phyloP scores from a whole-genome alignment of 1,140 invertebrate species.

The Neotoxoptera formosana region DNA sequence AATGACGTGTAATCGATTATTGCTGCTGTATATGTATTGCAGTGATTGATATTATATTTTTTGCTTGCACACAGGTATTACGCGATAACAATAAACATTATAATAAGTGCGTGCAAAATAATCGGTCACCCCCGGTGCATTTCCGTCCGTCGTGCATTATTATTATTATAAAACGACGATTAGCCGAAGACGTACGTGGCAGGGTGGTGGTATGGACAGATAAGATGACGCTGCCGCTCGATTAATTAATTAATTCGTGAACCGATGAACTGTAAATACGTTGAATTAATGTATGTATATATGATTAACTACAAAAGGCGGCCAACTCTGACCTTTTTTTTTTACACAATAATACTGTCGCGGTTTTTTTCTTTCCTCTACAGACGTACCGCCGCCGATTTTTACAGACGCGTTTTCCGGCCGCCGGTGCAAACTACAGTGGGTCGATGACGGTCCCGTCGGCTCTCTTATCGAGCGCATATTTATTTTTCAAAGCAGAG shows the following conservation, averaged over 20 bases:
- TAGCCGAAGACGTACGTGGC: background rate
- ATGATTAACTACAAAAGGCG: background rate
- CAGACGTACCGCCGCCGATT: constrained; percentile 20
- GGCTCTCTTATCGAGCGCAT: background rate
- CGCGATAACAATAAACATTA: background rate
- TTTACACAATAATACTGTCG: background rate
- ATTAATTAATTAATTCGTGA: constrained; percentile 10
- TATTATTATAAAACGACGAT: constrained; percentile 3
- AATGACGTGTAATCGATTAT: background rate
- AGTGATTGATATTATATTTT: background rate
- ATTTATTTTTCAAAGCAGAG: background rate
- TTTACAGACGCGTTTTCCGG: constrained; percentile 36
- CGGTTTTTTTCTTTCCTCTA: background rate
- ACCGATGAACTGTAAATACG: background rate
- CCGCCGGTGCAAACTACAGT: constrained; percentile 32
- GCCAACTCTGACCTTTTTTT: background rate
- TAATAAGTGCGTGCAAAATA: background rate
- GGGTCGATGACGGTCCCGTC: background rate
- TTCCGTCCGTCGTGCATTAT: background rate
- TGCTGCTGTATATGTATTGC: background rate
- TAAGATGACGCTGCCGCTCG: background rate
- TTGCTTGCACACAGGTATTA: background rate
- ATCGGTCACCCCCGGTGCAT: background rate
- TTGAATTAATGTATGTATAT: background rate
- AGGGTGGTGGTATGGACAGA: background rate